Evolutionary conservation across 2,113 vertebrate species (phyloP).

Genomic region (Psilopsiagon aymara): DNA sequence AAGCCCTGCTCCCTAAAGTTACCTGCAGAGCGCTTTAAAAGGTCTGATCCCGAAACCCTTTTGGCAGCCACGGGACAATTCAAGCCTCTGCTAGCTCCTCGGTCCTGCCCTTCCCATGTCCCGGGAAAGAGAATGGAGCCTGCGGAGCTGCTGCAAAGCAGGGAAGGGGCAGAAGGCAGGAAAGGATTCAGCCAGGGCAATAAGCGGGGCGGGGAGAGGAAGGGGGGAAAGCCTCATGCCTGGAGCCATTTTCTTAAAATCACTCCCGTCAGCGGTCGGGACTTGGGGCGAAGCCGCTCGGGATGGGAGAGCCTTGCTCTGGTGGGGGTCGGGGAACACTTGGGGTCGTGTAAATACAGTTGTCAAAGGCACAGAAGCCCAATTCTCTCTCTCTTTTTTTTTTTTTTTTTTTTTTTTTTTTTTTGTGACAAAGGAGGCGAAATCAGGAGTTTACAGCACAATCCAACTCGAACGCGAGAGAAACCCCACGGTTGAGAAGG

Average conservation of each 20-base stretch:
- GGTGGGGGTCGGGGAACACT: background rate
- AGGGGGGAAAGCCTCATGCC: background rate
- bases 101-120: background rate
- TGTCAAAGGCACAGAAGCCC: background rate
- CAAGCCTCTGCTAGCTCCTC: background rate
- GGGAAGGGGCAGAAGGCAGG: background rate
- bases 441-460: background rate
- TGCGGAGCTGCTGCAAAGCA: background rate
- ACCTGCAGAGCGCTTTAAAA: background rate
- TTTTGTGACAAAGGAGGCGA: background rate
- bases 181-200: background rate
- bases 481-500: background rate
- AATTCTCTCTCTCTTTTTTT: background rate
- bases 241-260: background rate
- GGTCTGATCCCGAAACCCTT: rapidly evolving
- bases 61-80: background rate
- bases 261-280: too few relatives aligned
- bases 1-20: background rate
- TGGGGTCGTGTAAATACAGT: background rate
- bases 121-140: background rate
- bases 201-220: background rate
- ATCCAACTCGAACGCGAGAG: background rate
- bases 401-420: background rate
- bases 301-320: background rate
- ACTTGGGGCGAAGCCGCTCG: background rate